These are phyloP conservation scores for Caenorhabditis sp. DNA, from an alignment of 2,888 invertebrate species.

Conservation along the genomic window DNA sequence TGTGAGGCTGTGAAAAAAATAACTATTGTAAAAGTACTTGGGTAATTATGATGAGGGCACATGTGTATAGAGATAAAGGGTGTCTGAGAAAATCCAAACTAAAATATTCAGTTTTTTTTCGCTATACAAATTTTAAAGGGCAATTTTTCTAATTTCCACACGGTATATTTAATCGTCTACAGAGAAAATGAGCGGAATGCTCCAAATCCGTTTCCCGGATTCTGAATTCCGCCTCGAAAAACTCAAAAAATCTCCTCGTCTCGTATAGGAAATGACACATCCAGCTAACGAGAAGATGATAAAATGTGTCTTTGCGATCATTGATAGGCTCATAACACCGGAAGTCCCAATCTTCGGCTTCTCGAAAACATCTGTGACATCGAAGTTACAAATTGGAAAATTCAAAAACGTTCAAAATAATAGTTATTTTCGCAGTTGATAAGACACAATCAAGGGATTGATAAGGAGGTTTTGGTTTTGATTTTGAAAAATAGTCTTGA, in stretches of 20 bases:
- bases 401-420: slow-evolving; percentile 17
- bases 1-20: not conserved
- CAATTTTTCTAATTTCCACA: too few relatives aligned
- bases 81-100: too few relatives aligned
- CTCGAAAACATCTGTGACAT: slow-evolving; percentile 14
- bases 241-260: not conserved
- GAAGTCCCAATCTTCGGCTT: not conserved
- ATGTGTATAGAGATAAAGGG: too few relatives aligned
- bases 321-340: slow-evolving; percentile 10
- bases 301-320: slow-evolving; percentile 10
- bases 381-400: not conserved
- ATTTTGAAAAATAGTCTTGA: slow-evolving; percentile 27
- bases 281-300: not conserved
- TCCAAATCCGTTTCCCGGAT: too few relatives aligned
- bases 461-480: slow-evolving; percentile 4
- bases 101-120: too few relatives aligned
- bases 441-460: slow-evolving; percentile 22
- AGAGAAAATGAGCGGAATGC: too few relatives aligned
- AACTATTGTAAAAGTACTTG: not conserved
- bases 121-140: too few relatives aligned
- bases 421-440: slow-evolving; percentile 32
- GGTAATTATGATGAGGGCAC: too few relatives aligned
- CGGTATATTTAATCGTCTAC: too few relatives aligned
- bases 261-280: slow-evolving; percentile 23
- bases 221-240: too few relatives aligned